A percentile compares a stretch with the other conserved stretches of the same genome.
These are phyloP conservation scores for Macropus fuliginosus DNA, from an alignment of 2,797 vertebrate species.

Conservation along the genomic window DNA sequence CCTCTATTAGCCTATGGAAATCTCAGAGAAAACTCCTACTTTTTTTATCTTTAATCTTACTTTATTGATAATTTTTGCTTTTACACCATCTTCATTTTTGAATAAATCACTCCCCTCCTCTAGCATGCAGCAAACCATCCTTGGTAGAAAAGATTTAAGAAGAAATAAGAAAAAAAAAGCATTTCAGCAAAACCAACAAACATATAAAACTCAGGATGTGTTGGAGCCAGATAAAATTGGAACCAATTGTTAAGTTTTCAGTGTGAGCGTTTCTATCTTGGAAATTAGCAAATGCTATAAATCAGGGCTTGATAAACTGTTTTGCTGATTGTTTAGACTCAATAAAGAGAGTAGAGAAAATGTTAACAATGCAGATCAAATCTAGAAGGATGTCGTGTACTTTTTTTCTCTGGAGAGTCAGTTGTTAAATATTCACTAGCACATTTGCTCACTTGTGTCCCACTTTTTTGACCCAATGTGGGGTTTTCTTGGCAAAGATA, in stretches of 20 bases:
- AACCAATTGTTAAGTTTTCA: neutral
- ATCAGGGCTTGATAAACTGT: neutral
- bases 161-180: neutral
- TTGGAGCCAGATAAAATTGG: neutral
- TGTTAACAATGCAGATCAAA: neutral
- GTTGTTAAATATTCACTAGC: neutral
- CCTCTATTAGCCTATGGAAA: neutral
- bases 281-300: neutral
- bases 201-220: neutral
- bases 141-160: neutral
- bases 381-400: neutral
- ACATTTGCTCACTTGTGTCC: neutral
- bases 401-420: neutral
- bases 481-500: neutral
- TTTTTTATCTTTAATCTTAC: neutral
- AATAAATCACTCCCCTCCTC: neutral
- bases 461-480: neutral
- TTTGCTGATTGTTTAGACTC: neutral
- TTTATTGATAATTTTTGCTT: neutral
- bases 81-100: neutral
- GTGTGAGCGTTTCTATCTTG: neutral
- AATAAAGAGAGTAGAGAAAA: neutral
- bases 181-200: neutral
- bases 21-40: neutral
- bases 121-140: neutral